Percentiles rank a stretch among this genome's conserved stretches.
These are phyloP conservation scores for Agapornis canus DNA, from an alignment of 2,797 vertebrate genomes.

Conservation along the genomic window DNA sequence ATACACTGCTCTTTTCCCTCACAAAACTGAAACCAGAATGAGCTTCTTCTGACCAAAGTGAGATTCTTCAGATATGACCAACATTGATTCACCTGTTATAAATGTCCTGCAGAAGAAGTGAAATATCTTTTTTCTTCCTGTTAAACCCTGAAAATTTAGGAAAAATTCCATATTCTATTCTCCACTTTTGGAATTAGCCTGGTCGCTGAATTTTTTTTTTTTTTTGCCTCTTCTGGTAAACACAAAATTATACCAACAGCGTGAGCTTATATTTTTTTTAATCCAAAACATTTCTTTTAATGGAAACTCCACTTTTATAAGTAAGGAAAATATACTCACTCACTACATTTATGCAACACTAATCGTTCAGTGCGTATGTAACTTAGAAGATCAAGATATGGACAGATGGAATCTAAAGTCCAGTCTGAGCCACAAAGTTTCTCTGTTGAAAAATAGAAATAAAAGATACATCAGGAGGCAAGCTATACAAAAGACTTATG, in stretches of 20 bases:
- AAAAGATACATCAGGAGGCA: background rate
- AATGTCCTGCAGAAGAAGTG: background rate
- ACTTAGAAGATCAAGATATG: slow-evolving; percentile 89
- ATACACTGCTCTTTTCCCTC: background rate
- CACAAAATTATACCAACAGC: background rate
- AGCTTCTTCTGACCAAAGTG: background rate
- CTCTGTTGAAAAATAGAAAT: slow-evolving; percentile 77
- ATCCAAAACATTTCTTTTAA: background rate
- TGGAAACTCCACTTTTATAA: background rate
- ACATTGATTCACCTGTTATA: background rate
- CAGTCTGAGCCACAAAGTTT: slow-evolving; percentile 85
- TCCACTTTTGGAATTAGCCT: background rate
- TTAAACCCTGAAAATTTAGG: background rate
- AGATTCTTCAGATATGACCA: background rate
- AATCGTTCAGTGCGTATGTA: slow-evolving; percentile 91
- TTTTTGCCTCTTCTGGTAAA: background rate
- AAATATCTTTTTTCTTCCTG: background rate
- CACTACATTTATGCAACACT: slow-evolving; percentile 83
- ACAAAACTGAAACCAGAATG: background rate
- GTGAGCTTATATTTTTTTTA: background rate
- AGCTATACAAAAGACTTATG: background rate
- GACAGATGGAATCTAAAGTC: slow-evolving; percentile 85
- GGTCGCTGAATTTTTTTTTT: background rate
- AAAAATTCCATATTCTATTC: background rate
- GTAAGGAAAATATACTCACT: slow-evolving; percentile 80